A percentile compares a stretch with the other conserved stretches of the same genome.
Evolutionary conservation across 30 jellyfish, hydroid and myxozoan genomes (phyloP).

Genomic region (Aurelia aurita complex sp. Pacific): DNA sequence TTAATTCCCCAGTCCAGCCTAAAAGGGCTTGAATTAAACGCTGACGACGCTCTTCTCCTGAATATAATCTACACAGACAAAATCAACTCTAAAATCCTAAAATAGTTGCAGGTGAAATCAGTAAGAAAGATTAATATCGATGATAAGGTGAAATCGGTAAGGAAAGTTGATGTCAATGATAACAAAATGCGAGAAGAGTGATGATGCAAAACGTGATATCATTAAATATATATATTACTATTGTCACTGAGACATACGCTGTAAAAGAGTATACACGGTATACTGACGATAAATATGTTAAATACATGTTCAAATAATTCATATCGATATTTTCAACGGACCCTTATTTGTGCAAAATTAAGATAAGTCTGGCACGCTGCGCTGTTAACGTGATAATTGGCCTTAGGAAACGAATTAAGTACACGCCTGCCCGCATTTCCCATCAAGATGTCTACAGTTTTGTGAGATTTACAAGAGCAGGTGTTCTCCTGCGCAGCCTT

Average conservation of each 20-base stretch:
- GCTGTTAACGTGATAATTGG: slow-evolving; percentile 13
- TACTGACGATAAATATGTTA: slow-evolving; percentile 44
- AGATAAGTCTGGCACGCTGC: neutral
- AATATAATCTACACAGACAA: too few species aligned
- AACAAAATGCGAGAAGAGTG: neutral
- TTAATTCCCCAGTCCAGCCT: too few species aligned
- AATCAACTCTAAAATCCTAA: too few species aligned
- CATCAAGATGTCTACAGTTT: too few species aligned
- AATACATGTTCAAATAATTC: slow-evolving; percentile 10
- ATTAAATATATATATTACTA: slow-evolving; percentile 32
- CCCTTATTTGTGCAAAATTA: too few species aligned
- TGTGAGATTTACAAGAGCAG: too few species aligned
- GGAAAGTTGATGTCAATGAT: neutral
- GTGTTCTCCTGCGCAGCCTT: too few species aligned
- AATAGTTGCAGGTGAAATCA: too few species aligned
- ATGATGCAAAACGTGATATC: neutral
- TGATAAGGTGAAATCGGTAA: neutral
- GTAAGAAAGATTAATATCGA: neutral
- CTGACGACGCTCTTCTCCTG: too few species aligned
- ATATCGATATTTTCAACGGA: neutral
- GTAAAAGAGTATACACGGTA: slow-evolving; percentile 40
- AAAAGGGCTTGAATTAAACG: too few species aligned
- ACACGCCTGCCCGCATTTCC: neutral
- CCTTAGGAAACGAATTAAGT: neutral
- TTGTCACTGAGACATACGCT: slow-evolving; percentile 52